These are phyloP conservation scores for Microplitis manilae DNA, from an alignment of 2,888 invertebrate genomes.

Conservation along the genomic window DNA sequence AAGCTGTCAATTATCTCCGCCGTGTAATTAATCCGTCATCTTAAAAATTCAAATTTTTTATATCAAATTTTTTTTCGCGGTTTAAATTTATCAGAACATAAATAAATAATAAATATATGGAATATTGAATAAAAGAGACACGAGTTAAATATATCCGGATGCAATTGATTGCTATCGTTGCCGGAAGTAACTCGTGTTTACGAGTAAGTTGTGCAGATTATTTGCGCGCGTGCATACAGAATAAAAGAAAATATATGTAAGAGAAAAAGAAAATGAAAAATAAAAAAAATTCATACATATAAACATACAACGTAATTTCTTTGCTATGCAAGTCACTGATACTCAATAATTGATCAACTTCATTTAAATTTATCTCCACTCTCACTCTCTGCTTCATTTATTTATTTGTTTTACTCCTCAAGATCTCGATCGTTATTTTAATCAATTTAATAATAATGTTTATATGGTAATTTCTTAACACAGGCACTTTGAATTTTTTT, in stretches of 20 bases:
- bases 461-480: too few relatives aligned
- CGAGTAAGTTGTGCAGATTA: neutral
- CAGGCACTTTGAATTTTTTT: too few relatives aligned
- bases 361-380: neutral
- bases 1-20: too few relatives aligned
- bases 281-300: neutral
- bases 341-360: neutral
- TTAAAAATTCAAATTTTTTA: too few relatives aligned
- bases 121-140: slow-evolving; percentile 3
- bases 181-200: neutral
- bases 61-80: neutral
- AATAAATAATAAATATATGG: neutral
- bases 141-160: neutral
- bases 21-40: too few relatives aligned
- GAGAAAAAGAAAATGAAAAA: neutral
- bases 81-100: neutral
- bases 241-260: neutral
- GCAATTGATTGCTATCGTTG: slow-evolving; percentile 1
- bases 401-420: neutral
- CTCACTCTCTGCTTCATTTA: neutral
- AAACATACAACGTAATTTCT: neutral
- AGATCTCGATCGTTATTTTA: neutral
- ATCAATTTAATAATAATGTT: neutral
- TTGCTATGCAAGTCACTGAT: neutral
- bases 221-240: slow-evolving; percentile 8